Conservation (phyloP, 2,797 vertebrate genomes). For the Pantherophis vulpinus region DNA sequence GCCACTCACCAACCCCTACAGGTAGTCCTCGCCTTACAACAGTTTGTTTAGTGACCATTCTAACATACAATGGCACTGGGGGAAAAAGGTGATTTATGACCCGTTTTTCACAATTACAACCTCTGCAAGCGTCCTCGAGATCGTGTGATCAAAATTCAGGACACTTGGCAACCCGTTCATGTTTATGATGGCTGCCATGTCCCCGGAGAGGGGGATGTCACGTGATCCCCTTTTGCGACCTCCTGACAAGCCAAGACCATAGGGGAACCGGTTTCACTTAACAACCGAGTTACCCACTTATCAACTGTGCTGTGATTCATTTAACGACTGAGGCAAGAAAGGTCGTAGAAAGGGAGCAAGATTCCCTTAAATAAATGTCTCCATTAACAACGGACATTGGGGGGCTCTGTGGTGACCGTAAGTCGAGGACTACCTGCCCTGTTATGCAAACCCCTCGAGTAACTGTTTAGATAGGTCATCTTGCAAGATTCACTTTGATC, state of each 20-base stretch:
- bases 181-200: background rate
- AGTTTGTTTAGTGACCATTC: background rate
- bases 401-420: background rate
- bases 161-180: too few species aligned
- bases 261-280: background rate
- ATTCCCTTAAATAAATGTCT: background rate
- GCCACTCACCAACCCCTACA: background rate
- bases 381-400: background rate
- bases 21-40: background rate
- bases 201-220: rapidly evolving
- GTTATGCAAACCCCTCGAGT: background rate
- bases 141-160: background rate
- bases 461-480: background rate
- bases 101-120: background rate
- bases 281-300: background rate
- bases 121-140: background rate
- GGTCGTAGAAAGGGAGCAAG: background rate
- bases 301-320: background rate
- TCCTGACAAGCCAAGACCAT: background rate
- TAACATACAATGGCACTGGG: background rate
- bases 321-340: background rate
- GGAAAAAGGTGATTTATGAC: background rate
- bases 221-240: background rate
- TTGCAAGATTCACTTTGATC: background rate
- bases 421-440: background rate